Evolutionary conservation across 1,140 invertebrate genomes (phyloP).

Genomic region (Drosophila pseudoananassae): DNA sequence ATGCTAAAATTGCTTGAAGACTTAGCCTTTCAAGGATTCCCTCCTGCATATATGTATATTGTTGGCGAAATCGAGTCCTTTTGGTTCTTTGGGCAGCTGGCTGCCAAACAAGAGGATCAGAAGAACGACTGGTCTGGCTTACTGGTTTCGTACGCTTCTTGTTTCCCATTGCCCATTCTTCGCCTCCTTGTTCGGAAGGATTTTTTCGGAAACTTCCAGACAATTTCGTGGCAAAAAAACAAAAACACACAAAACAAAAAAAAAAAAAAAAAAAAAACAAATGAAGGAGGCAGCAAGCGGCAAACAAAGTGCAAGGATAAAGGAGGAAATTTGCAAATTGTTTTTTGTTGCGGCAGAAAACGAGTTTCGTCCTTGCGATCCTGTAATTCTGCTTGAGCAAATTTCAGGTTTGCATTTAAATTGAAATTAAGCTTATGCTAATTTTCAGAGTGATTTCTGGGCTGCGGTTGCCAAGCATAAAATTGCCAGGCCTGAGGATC

Average conservation of each 20-base stretch:
- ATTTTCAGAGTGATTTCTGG: slow-evolving; percentile 59
- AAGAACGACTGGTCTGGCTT: slow-evolving; percentile 11
- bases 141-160: slow-evolving; percentile 27
- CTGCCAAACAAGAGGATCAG: slow-evolving; percentile 42
- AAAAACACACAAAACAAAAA: slow-evolving; percentile 25
- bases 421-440: slow-evolving; percentile 80
- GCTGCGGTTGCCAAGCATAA: slow-evolving; percentile 76
- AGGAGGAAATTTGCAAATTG: slow-evolving; percentile 79
- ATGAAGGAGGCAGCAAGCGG: slow-evolving; percentile 27
- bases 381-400: slow-evolving; percentile 14
- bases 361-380: slow-evolving; percentile 38
- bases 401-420: slow-evolving; percentile 74
- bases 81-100: slow-evolving; percentile 37
- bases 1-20: neutral
- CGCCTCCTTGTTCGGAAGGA: slow-evolving; percentile 1
- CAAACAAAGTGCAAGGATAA: slow-evolving; percentile 35
- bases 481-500: slow-evolving; percentile 57
- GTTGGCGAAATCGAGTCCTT: slow-evolving; percentile 17
- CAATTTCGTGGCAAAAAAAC: slow-evolving; percentile 42
- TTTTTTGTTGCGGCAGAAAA: slow-evolving; percentile 62
- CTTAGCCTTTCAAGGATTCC: neutral
- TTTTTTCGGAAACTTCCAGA: slow-evolving; percentile 45
- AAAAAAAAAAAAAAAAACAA: slow-evolving; percentile 35
- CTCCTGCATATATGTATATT: neutral
- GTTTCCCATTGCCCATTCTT: slow-evolving; percentile 4